Conservation (phyloP, 2,113 vertebrate genomes). For the Xenopus borealis region DNA sequence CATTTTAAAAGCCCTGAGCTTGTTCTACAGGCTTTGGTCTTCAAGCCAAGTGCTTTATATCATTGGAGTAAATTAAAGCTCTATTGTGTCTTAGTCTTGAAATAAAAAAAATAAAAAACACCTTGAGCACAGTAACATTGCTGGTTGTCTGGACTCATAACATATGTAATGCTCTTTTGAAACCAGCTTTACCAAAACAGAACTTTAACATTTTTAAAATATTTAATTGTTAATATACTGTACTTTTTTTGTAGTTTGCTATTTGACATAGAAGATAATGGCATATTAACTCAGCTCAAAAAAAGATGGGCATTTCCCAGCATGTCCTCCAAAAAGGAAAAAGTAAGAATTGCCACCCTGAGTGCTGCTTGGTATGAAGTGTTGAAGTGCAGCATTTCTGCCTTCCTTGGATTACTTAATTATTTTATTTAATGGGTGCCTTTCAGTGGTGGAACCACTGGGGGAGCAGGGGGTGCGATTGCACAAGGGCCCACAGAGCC, state of each 20-base stretch:
- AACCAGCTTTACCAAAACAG: slow-evolving; percentile 57
- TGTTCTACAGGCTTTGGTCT: slow-evolving; percentile 73
- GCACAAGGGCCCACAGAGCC: too few relatives aligned
- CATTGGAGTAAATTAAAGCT: slow-evolving; percentile 79
- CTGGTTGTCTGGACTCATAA: slow-evolving; percentile 70
- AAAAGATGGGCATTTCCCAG: too few relatives aligned
- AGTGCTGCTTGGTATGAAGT: too few relatives aligned
- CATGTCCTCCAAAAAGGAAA: too few relatives aligned
- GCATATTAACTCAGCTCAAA: too few relatives aligned
- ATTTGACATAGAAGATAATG: too few relatives aligned
- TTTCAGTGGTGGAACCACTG: too few relatives aligned
- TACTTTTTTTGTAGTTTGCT: slow-evolving; percentile 61
- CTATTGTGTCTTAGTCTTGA: slow-evolving; percentile 67
- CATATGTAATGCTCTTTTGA: slow-evolving; percentile 70
- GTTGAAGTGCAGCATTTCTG: too few relatives aligned
- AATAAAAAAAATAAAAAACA: slow-evolving; percentile 58
- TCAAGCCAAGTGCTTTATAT: slow-evolving; percentile 80
- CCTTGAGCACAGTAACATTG: slow-evolving; percentile 61
- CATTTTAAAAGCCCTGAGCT: slow-evolving; percentile 71
- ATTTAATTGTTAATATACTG: slow-evolving; percentile 61
- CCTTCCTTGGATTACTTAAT: too few relatives aligned
- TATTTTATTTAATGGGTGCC: too few relatives aligned
- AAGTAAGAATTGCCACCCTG: too few relatives aligned
- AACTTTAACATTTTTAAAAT: slow-evolving; percentile 33
- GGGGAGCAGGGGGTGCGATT: too few relatives aligned